Percentiles rank a stretch among this genome's conserved stretches.
Conservation (phyloP, 30 jellyfish, hydroid and myxozoan genomes). For the Turritopsis rubra region DNA sequence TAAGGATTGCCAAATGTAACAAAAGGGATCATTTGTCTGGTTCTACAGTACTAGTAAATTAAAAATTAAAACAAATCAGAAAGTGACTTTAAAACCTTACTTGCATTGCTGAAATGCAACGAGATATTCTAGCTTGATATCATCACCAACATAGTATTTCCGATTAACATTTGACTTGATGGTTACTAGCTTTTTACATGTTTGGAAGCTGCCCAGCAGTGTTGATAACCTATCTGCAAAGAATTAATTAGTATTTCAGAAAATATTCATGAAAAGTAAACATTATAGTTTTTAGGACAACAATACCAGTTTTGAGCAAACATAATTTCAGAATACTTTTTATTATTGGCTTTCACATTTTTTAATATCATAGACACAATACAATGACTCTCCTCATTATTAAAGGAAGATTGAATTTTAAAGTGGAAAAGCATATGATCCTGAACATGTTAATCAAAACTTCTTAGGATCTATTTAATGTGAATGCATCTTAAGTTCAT, state of each 20-base stretch:
- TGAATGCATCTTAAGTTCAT: too few relatives aligned
- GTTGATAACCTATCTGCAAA: not conserved
- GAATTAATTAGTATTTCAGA: not conserved
- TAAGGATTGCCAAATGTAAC: not conserved
- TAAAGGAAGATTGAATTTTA: too few relatives aligned
- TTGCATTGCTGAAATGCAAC: constrained; percentile 3
- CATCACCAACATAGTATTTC: not conserved
- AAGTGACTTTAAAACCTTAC: not conserved
- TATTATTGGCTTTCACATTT: too few relatives aligned
- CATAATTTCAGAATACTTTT: too few relatives aligned
- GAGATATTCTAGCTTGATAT: not conserved
- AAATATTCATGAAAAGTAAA: not conserved
- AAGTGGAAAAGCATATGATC: too few relatives aligned
- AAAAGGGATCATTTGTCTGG: not conserved
- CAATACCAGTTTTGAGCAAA: too few relatives aligned
- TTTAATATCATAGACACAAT: too few relatives aligned
- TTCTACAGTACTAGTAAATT: not conserved
- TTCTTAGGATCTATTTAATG: too few relatives aligned
- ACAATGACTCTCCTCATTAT: too few relatives aligned
- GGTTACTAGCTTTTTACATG: not conserved
- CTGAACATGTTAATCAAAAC: too few relatives aligned
- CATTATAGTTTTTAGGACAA: not conserved
- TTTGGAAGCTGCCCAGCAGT: not conserved
- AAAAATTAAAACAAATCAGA: not conserved
- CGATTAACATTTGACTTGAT: not conserved